phyloP scores from a whole-genome alignment of 2,888 invertebrate genomes.

The Caenorhabditis becei region DNA sequence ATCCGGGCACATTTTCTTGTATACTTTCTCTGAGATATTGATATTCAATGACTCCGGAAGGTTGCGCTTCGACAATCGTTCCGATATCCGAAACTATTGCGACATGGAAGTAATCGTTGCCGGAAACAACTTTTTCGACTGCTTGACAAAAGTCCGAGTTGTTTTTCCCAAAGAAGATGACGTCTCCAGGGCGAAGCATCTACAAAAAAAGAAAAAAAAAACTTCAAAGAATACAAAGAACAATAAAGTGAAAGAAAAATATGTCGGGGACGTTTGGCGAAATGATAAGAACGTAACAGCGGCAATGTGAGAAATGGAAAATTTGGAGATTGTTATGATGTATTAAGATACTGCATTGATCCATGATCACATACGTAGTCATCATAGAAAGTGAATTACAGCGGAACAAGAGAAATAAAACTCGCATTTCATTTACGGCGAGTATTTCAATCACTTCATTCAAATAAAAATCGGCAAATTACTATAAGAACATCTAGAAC shows the following conservation, averaged over 20 bases:
- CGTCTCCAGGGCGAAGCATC: slow-evolving; percentile 58
- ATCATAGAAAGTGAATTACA: too few relatives aligned
- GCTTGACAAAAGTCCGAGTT: slow-evolving; percentile 48
- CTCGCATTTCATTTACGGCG: too few relatives aligned
- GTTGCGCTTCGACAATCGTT: slow-evolving; percentile 49
- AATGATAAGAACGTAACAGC: too few relatives aligned
- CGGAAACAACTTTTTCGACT: slow-evolving; percentile 29
- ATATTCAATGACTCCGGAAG: slow-evolving; percentile 55
- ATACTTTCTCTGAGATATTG: slow-evolving; percentile 37
- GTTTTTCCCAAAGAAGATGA: slow-evolving; percentile 35
- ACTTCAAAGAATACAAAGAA: slow-evolving; percentile 5
- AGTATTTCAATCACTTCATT: too few relatives aligned
- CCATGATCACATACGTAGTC: too few relatives aligned
- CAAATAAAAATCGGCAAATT: too few relatives aligned
- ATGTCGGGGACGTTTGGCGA: not conserved
- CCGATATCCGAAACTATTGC: slow-evolving; percentile 44
- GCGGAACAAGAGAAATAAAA: too few relatives aligned
- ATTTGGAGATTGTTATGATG: too few relatives aligned
- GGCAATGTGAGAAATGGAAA: too few relatives aligned
- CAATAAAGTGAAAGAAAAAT: slow-evolving; percentile 13
- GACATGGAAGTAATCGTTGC: slow-evolving; percentile 53
- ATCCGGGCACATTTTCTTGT: slow-evolving; percentile 40
- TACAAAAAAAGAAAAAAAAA: not conserved
- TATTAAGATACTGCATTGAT: too few relatives aligned
- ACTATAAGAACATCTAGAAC: too few relatives aligned